A percentile compares a stretch with the other conserved stretches of the same genome.
phyloP scores from a whole-genome alignment of 1,140 invertebrate genomes.

The Tigriopus japonicus region DNA sequence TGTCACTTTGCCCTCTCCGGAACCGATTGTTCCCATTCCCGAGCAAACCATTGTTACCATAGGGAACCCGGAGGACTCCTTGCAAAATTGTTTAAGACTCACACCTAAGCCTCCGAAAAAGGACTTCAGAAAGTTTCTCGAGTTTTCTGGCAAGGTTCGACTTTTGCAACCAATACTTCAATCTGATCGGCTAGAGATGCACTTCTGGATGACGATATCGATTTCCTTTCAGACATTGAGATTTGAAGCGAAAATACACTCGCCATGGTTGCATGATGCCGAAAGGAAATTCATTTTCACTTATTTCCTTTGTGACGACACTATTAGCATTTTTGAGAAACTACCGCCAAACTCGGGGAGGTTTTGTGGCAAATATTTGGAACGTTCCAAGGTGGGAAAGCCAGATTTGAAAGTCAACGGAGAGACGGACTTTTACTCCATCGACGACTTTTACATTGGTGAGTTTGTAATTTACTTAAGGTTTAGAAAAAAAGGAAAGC shows the following conservation, averaged over 20 bases:
- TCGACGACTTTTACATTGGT: conserved; percentile 10
- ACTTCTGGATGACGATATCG: neutral
- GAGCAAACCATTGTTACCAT: neutral
- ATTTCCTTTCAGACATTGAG: conserved; percentile 2
- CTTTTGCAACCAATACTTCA: neutral
- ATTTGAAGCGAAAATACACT: neutral
- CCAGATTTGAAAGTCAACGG: neutral
- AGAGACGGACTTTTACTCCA: neutral
- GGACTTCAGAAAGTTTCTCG: conserved; percentile 2
- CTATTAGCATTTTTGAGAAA: conserved; percentile 59
- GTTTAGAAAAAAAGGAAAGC: too few relatives aligned
- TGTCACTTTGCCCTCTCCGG: too few relatives aligned
- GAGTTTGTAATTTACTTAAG: neutral
- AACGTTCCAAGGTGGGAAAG: neutral
- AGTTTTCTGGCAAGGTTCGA: neutral
- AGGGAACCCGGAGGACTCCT: conserved; percentile 1
- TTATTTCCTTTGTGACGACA: conserved; percentile 72
- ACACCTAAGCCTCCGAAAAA: conserved; percentile 7
- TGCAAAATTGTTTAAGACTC: conserved; percentile 6
- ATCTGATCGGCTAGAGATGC: neutral
- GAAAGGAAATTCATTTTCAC: conserved; percentile 45
- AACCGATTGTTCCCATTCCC: neutral
- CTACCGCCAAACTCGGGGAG: conserved; percentile 3
- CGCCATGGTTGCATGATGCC: neutral
- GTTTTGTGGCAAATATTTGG: neutral